A percentile compares a stretch with the other conserved stretches of the same genome.
These are phyloP conservation scores for Uromys caudimaculatus DNA, from an alignment of 2,797 vertebrate species.

Conservation along the genomic window DNA sequence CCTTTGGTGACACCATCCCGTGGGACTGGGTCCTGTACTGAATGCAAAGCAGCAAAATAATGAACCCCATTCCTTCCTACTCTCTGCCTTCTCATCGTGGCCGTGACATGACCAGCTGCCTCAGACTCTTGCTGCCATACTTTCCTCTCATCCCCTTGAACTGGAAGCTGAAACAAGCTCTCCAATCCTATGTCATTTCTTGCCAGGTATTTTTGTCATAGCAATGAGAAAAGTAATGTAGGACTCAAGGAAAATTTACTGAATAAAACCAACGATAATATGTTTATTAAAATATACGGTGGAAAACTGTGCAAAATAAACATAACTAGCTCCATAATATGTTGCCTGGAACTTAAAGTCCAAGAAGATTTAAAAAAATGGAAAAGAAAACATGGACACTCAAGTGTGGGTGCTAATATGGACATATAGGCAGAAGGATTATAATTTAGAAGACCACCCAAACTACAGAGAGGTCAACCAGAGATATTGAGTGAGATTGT, in stretches of 20 bases:
- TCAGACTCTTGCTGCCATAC: too few species aligned
- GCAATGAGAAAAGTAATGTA: background rate
- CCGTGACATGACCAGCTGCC: background rate
- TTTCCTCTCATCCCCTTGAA: background rate
- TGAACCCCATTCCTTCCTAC: too few species aligned
- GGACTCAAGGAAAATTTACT: constrained; percentile 28
- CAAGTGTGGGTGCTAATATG: background rate
- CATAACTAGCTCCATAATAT: background rate
- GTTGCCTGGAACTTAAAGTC: background rate
- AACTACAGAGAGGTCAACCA: background rate
- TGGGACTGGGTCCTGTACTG: background rate
- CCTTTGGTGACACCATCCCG: background rate
- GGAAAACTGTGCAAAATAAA: constrained; percentile 21
- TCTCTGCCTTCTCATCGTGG: background rate
- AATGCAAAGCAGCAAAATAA: background rate
- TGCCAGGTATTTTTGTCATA: background rate
- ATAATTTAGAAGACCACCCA: background rate
- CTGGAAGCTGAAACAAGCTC: background rate
- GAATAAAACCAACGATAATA: background rate
- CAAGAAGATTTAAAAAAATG: constrained; percentile 1
- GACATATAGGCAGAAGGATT: background rate
- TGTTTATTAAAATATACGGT: background rate
- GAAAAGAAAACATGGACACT: background rate
- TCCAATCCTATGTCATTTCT: background rate
- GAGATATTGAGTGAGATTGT: background rate